Base-by-base conservation (phyloP, 2,888 invertebrate species). In the Erebia ligea region DNA sequence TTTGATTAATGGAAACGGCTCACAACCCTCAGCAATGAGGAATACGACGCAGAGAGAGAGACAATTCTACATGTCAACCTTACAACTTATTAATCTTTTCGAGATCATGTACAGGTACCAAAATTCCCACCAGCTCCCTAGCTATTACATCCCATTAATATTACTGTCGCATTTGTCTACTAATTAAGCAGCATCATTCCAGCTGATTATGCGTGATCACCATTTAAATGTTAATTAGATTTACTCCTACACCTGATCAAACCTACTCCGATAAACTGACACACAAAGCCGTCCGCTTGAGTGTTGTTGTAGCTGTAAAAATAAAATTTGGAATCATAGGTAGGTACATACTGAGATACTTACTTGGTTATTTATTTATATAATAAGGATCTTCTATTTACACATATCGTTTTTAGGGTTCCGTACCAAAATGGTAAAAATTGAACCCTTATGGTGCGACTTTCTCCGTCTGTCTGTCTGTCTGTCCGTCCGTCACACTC, bases 211-310 rank as follows among this genome's bases (percentile, higher is more conserved):
- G 90, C 91, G 87, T 92, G 92, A 85, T 91, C 87, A 92, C 86
- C 91, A 92, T 92, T 91, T 92, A 90, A 90, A 92, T 92, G 92
- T 85, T 92, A 92, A 92, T 92, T 91, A 91, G 84, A 89, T 90
- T 90, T 89, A 88, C 86, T 82, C 79, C 76, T 79, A 80, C 92
- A 92, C 88, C 91, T 92, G 92, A 88, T 85, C 86, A 91, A 88
- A 92, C 84, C 71, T 73, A 73, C 76, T 75, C 76, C 75, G 77
- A 76, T 82, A 79, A 77, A 80, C 78, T 81, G 76, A 78, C 73
- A 78, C 78, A 81, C 78, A 83, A 84, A 82, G 83, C 78, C 70
- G 58, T 50, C 70, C 70, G 69, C 68, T 67, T 8, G 57, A 71
- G 50, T 71, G 71, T 73, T 70, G 17, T 70, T 70, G 63, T 69